phyloP scores from a whole-genome alignment of 2,113 vertebrate species.

The Phalacrocorax carbo region DNA sequence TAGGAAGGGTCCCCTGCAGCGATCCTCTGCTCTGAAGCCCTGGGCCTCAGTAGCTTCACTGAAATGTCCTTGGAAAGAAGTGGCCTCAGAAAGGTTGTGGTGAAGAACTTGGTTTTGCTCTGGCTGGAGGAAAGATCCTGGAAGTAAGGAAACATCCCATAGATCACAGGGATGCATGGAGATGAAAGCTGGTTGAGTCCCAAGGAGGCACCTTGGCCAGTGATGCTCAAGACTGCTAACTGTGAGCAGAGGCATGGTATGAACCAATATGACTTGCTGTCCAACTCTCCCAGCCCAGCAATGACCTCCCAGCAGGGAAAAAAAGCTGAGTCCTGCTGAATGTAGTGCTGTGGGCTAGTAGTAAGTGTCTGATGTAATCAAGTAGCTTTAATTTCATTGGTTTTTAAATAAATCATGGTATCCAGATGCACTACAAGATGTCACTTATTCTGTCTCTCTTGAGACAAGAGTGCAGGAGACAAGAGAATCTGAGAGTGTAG shows the following conservation, averaged over 20 bases:
- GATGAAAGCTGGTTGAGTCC: not conserved
- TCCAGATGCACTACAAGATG: not conserved
- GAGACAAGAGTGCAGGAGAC: not conserved
- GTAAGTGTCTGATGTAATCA: not conserved
- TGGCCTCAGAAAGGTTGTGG: not conserved
- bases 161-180: not conserved
- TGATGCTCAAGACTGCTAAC: not conserved
- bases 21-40: too few relatives aligned
- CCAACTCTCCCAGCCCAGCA: not conserved
- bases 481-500: not conserved
- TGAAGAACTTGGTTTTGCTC: not conserved
- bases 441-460: not conserved
- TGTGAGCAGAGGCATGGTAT: not conserved
- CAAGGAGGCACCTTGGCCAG: not conserved
- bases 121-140: not conserved
- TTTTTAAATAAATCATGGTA: not conserved
- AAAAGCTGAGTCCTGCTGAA: not conserved
- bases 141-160: not conserved
- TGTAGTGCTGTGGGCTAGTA: not conserved
- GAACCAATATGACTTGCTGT: not conserved
- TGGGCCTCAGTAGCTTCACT: too few relatives aligned
- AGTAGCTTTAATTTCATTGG: not conserved
- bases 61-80: not conserved
- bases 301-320: not conserved
- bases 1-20: too few relatives aligned